These are phyloP conservation scores for Macrosteles quadrilineatus DNA, from an alignment of 1,140 invertebrate species.

Conservation along the genomic window DNA sequence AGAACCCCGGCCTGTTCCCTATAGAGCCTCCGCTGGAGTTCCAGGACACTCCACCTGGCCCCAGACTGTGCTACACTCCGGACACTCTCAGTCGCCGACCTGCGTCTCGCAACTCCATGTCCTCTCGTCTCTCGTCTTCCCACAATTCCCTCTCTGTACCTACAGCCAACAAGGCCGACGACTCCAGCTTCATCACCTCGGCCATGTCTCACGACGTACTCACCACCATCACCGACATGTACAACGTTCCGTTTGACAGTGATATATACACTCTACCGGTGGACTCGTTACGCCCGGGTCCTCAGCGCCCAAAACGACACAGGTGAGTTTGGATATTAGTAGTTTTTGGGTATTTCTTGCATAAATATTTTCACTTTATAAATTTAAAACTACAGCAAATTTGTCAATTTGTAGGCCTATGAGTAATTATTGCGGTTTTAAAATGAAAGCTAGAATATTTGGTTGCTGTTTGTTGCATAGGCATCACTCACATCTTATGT, in stretches of 20 bases:
- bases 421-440: no score
- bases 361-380: no score
- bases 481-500: no score
- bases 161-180: slow-evolving; percentile 67
- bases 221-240: slow-evolving; percentile 74
- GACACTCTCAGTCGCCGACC: slow-evolving; percentile 50
- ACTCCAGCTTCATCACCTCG: slow-evolving; percentile 82
- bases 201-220: slow-evolving; percentile 81
- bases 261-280: slow-evolving; percentile 84
- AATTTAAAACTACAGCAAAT: no score
- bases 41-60: slow-evolving; percentile 60
- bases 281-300: slow-evolving; percentile 55
- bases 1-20: slow-evolving; percentile 57
- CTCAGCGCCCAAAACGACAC: slow-evolving; percentile 57
- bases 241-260: slow-evolving; percentile 82
- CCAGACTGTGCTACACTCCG: slow-evolving; percentile 34
- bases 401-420: no score
- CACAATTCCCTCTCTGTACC: slow-evolving; percentile 77
- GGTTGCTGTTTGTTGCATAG: no score
- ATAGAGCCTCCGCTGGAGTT: slow-evolving; percentile 80
- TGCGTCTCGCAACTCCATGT: slow-evolving; percentile 64
- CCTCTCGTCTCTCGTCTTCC: slow-evolving; percentile 72
- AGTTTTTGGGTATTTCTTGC: no score
- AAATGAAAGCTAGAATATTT: no score
- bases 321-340: slow-evolving; percentile 24